Percentiles rank a stretch among this genome's conserved stretches.
These are phyloP conservation scores for Stigmatopora argus DNA, from an alignment of 2,113 vertebrate species.

Conservation along the genomic window DNA sequence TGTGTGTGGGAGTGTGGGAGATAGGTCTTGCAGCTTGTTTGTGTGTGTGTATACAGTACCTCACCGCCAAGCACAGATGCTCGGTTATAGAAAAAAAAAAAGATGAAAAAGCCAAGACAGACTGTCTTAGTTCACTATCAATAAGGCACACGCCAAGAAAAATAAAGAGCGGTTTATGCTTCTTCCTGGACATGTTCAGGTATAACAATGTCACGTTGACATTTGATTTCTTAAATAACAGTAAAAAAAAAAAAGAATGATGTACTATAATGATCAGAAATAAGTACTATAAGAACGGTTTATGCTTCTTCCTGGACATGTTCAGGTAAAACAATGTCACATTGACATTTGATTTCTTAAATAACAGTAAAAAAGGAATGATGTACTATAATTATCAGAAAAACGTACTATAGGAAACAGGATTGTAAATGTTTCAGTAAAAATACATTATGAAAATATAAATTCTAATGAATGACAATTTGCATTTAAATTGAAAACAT, in stretches of 20 bases:
- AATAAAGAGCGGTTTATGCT: conserved; percentile 19
- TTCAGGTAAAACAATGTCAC: conserved; percentile 31
- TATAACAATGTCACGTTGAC: conserved; percentile 21
- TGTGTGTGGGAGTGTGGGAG: conserved; percentile 10
- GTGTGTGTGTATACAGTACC: conserved; percentile 22
- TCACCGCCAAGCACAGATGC: conserved; percentile 52
- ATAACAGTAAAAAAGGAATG: neutral
- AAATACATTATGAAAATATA: conserved; percentile 27
- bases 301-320: conserved; percentile 14
- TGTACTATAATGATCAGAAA: neutral
- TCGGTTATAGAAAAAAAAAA: conserved; percentile 54
- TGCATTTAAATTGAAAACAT: conserved; percentile 24
- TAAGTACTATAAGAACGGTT: conserved; percentile 8
- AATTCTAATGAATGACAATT: conserved; percentile 43
- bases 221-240: neutral
- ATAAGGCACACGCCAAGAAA: conserved; percentile 33
- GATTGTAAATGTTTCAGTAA: neutral
- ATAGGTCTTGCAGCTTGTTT: conserved; percentile 7
- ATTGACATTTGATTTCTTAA: no score
- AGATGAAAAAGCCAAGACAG: conserved; percentile 41
- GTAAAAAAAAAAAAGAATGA: neutral
- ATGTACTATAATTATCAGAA: neutral
- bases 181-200: conserved; percentile 24
- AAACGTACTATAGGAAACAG: neutral
- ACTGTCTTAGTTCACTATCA: conserved; percentile 59